phyloP scores from a whole-genome alignment of 23 tunicate genomes.

The Halocynthia aurantium region DNA sequence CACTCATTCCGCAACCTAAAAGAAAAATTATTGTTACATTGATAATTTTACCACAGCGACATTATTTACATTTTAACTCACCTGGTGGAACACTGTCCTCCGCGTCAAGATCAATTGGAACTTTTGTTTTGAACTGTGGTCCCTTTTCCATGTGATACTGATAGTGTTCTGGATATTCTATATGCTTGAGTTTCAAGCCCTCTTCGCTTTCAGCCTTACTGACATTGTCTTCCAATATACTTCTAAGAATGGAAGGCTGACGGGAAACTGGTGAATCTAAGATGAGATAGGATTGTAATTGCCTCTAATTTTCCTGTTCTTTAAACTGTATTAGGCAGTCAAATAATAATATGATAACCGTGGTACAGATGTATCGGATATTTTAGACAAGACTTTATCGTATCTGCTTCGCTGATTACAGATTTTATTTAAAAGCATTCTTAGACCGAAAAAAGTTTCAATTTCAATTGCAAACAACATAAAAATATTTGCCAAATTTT shows the following conservation, averaged over 20 bases:
- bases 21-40: not conserved
- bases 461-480: too few species aligned
- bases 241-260: not conserved
- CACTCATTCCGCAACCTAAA: slow-evolving; percentile 33
- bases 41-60: not conserved
- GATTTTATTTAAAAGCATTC: too few species aligned
- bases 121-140: slow-evolving; percentile 46
- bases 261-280: not conserved
- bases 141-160: slow-evolving; percentile 53
- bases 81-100: slow-evolving; percentile 22
- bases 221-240: not conserved
- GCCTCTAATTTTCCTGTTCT: too few species aligned
- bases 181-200: slow-evolving; percentile 7
- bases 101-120: slow-evolving; percentile 31
- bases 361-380: too few species aligned
- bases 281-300: too few species aligned
- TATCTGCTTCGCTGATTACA: too few species aligned
- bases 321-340: too few species aligned
- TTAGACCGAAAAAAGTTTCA: too few species aligned
- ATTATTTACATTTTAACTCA: not conserved
- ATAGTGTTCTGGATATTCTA: slow-evolving; percentile 25
- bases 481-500: too few species aligned
- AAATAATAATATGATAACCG: too few species aligned
- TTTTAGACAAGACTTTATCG: too few species aligned
- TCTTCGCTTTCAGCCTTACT: slow-evolving; percentile 5